Conservation (phyloP, 2,888 invertebrate species). For the Lasioglossum zephyrum region DNA sequence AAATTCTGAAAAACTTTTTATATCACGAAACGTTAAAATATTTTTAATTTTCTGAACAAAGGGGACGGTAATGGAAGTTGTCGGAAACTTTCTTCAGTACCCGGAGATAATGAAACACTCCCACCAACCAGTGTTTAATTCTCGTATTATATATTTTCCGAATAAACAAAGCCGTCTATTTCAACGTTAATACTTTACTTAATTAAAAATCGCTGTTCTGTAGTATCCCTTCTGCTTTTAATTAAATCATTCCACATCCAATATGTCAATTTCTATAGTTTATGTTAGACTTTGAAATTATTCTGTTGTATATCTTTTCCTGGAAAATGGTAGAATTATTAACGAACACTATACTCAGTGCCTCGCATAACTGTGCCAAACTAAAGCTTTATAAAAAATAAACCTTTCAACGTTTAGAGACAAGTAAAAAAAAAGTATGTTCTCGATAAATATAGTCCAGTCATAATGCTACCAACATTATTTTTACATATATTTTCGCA, state of each 20-base stretch:
- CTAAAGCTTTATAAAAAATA: background rate
- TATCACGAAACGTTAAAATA: background rate
- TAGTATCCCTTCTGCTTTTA: background rate
- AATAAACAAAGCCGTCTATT: background rate
- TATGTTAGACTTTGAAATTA: background rate
- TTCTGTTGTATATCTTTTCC: background rate
- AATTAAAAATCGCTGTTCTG: background rate
- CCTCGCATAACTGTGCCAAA: background rate
- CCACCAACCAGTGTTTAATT: background rate
- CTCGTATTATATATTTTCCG: background rate
- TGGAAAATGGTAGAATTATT: background rate
- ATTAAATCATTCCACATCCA: background rate
- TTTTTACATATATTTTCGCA: too few species aligned
- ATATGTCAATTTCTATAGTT: background rate
- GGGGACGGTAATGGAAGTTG: background rate
- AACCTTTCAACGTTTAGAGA: background rate
- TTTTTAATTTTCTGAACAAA: conserved; percentile 11
- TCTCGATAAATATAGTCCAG: background rate
- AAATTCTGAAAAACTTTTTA: background rate
- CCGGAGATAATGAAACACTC: conserved; percentile 1
- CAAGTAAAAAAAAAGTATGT: background rate
- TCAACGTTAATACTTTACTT: background rate
- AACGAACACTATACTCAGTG: background rate
- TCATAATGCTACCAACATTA: too few species aligned
- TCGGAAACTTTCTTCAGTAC: background rate